phyloP scores from a whole-genome alignment of 2,113 vertebrate species.

The Columbina picui region DNA sequence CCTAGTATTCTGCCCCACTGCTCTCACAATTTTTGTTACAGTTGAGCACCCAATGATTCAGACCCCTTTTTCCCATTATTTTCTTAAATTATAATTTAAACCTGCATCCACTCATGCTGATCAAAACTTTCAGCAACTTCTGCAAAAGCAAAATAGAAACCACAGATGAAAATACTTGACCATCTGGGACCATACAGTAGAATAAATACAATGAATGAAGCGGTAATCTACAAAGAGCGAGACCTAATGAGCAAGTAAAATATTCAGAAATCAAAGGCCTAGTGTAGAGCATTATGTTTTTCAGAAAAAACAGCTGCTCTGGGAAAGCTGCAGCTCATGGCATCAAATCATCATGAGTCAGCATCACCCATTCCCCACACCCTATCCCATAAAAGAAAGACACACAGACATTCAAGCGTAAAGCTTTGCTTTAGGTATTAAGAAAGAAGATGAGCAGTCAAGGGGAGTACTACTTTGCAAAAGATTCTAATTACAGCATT shows the following conservation, averaged over 20 bases:
- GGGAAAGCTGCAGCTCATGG: not conserved
- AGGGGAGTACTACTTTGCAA: not conserved
- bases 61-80: not conserved
- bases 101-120: not conserved
- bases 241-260: conserved; percentile 27
- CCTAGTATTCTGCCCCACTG: not conserved
- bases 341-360: not conserved
- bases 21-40: not conserved
- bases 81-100: not conserved
- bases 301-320: conserved; percentile 40
- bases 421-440: not conserved
- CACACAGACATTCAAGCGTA: not conserved
- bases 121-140: not conserved
- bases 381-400: not conserved
- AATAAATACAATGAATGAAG: not conserved
- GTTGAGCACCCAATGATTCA: not conserved
- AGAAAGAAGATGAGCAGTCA: not conserved
- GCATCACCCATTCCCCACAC: not conserved
- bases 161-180: not conserved
- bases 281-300: not conserved
- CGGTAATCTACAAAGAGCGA: not conserved
- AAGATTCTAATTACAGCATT: not conserved
- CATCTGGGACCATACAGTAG: not conserved
- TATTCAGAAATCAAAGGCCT: conserved; percentile 28
- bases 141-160: not conserved